Conservation (phyloP, 2,113 vertebrate genomes). For the Anas platyrhynchos region DNA sequence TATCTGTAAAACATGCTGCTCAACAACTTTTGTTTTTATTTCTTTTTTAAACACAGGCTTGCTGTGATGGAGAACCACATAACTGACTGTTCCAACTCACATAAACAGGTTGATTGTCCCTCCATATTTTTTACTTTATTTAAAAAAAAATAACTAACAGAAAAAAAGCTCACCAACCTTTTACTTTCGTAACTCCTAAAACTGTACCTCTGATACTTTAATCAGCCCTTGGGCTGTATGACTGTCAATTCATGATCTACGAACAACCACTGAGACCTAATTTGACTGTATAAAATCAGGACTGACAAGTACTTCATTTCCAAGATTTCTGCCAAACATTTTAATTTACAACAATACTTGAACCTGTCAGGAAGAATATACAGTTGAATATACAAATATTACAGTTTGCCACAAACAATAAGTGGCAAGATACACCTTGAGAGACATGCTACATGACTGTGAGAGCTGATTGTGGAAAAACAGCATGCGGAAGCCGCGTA, state of each 20-base stretch:
- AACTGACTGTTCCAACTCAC: background rate
- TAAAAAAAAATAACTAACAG: too few relatives aligned
- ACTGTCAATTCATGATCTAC: rapidly evolving
- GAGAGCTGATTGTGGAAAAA: background rate
- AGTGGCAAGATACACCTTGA: background rate
- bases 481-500: background rate
- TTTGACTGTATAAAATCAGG: background rate
- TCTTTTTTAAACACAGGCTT: background rate
- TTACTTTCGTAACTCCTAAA: background rate
- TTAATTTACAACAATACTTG: background rate
- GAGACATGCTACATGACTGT: background rate
- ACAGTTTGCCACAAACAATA: background rate
- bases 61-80: background rate
- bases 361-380: background rate
- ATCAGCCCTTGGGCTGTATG: background rate
- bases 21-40: background rate
- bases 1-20: background rate
- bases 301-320: background rate
- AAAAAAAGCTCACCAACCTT: background rate
- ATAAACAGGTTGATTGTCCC: background rate
- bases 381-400: background rate
- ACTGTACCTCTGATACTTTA: background rate
- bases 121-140: background rate
- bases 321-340: background rate
- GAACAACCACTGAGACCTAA: background rate